Base-by-base conservation (phyloP, 2,797 vertebrate species). In the Clarias pachynema region DNA sequence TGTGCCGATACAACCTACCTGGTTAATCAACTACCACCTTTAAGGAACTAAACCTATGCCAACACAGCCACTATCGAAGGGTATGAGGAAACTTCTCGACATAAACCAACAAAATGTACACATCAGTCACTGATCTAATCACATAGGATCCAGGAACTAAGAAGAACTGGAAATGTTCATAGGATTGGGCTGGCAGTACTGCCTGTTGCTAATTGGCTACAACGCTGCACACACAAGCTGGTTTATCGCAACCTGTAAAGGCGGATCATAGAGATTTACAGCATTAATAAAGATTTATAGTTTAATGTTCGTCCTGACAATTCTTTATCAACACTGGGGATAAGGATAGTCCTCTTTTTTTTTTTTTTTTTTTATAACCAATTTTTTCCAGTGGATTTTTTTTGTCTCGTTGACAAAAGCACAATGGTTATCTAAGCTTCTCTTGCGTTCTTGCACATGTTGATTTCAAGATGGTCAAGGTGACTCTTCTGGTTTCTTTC, bases 11-110 rank as follows among this genome's bases (percentile, higher is more conserved):
- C 59, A 79, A 0, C 2, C 14, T 40, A 40, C 24, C 26, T 12
- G 2, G 79, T 68, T 66, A 81, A 68, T 68, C 63, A 66, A 63
- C 56, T 63, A 53, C 53, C 68, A 34, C 22, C 49, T 31, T 65
- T 57, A 70, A 44, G 59, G 59, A 72, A 72, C 18, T 31, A 53
- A 81, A 31, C 5, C n/a, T 79, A 22, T 62, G 22, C 59, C 10
- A 63, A 9, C 34, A 26, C n/a, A 79, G 18, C 24, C 6, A 26
- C 22, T 0, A 2, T n/a, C 26, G 73, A 53, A 31, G 9, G 18
- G 20, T 5, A 22, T 8, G 62, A 26, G 15, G 24, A 24, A 12
- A 79, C 34, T 60, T 22, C 12, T 29, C 26, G 8, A 75, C 5
- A 73, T 10, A 44, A 44, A 24, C 9, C 2, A 53, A 1, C 26